phyloP scores from a whole-genome alignment of 23 tunicate genomes.

The Styela clava region DNA sequence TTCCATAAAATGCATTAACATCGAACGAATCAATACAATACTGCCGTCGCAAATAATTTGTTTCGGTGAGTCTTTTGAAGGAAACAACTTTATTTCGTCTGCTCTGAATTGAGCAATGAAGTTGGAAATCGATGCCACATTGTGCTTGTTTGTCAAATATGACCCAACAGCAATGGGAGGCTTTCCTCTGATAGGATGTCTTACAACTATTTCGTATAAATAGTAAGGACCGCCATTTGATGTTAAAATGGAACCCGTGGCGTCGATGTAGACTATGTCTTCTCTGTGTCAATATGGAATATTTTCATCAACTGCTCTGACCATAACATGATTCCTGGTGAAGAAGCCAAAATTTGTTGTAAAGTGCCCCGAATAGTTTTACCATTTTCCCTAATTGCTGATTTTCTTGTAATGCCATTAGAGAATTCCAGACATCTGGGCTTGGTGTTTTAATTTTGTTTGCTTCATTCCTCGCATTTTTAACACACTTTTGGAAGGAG shows the following conservation, averaged over 20 bases:
- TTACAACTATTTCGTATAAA: constrained; percentile 9
- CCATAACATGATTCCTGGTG: constrained; percentile 9
- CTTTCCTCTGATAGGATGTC: constrained; percentile 2
- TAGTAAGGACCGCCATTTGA: background rate
- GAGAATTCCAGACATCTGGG: background rate
- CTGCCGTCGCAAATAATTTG: constrained; percentile 18
- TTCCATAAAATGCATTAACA: constrained; percentile 1
- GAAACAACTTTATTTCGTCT: constrained; percentile 1
- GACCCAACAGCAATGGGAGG: constrained; percentile 19
- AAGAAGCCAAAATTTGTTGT: background rate
- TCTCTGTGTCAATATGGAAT: background rate
- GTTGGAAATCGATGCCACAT: background rate
- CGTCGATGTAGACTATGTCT: constrained; percentile 8
- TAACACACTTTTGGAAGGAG: constrained; percentile 1
- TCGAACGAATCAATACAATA: constrained; percentile 12
- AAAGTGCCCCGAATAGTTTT: constrained; percentile 2
- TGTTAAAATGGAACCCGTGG: constrained; percentile 10
- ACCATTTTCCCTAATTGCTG: background rate
- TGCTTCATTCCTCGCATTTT: constrained; percentile 2
- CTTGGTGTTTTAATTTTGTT: background rate
- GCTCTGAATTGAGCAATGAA: background rate
- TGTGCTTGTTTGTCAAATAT: background rate
- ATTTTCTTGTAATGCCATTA: background rate
- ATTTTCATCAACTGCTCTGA: background rate
- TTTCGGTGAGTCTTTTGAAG: background rate